Conservation (phyloP, 2,797 vertebrate species). For the Chromobotia macracanthus region DNA sequence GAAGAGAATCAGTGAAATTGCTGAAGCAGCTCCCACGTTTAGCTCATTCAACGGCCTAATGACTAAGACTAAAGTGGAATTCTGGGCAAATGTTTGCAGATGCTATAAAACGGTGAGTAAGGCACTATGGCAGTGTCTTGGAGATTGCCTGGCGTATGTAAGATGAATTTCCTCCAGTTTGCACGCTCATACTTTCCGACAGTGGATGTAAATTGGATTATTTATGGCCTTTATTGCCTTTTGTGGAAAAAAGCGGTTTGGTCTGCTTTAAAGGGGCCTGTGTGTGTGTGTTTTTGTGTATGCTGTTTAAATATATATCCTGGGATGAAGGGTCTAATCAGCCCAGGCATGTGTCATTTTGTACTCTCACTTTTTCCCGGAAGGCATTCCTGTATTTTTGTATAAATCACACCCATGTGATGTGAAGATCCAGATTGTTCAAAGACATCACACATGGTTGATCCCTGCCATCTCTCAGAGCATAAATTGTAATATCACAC, state of each 20-base stretch:
- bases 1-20: slow-evolving; percentile 25
- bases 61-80: slow-evolving; percentile 27
- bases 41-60: slow-evolving; percentile 53
- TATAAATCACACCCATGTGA: slow-evolving; percentile 29
- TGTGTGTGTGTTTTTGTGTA: neutral
- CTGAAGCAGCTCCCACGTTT: slow-evolving; percentile 53
- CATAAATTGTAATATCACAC: slow-evolving; percentile 34
- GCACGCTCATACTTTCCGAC: neutral
- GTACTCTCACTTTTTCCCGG: neutral
- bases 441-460: slow-evolving; percentile 1
- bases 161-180: slow-evolving; percentile 14
- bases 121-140: neutral
- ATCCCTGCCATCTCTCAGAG: neutral
- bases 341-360: slow-evolving; percentile 25
- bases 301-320: neutral
- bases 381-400: slow-evolving; percentile 34
- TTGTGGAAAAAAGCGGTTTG: slow-evolving; percentile 11
- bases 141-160: neutral
- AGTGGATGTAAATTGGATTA: slow-evolving; percentile 2
- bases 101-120: slow-evolving; percentile 41
- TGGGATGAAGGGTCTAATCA: slow-evolving; percentile 32
- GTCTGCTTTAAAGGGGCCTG: slow-evolving; percentile 22
- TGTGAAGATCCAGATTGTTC: slow-evolving; percentile 20
- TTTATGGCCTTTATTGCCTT: slow-evolving; percentile 31
- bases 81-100: slow-evolving; percentile 45